These are phyloP conservation scores for Scaptomyza parva DNA, from an alignment of 2,888 invertebrate genomes.

Conservation along the genomic window DNA sequence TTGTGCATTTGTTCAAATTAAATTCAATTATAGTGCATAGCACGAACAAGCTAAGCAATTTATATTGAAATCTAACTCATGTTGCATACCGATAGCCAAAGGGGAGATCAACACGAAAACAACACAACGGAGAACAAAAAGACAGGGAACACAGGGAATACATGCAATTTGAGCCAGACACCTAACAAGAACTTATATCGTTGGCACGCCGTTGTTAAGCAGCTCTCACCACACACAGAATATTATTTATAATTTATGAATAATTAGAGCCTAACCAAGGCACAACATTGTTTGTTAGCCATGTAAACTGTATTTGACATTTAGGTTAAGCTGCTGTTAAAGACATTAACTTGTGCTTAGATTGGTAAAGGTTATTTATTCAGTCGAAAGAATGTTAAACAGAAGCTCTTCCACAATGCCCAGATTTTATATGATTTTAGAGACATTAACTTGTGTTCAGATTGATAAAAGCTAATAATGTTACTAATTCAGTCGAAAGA, in stretches of 20 bases:
- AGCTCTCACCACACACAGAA: not conserved
- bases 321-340: no score
- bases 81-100: not conserved
- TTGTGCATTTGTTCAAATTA: not conserved
- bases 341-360: no score
- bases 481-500: no score
- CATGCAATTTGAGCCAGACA: not conserved
- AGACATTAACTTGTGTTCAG: no score
- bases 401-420: no score
- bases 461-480: no score
- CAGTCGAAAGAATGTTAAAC: no score
- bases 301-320: no score
- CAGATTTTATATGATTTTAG: no score
- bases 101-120: not conserved
- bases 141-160: not conserved
- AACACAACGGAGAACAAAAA: not conserved
- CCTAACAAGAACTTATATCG: constrained; percentile 1
- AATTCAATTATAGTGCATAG: not conserved
- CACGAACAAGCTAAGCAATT: not conserved
- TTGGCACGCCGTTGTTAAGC: not conserved
- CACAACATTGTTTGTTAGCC: no score
- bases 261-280: not conserved
- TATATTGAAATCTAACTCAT: not conserved
- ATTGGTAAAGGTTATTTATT: no score
- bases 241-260: not conserved